Percentiles rank a stretch among this genome's conserved stretches.
Conservation (phyloP, 2,888 invertebrate species). For the Cosmia trapezina region DNA sequence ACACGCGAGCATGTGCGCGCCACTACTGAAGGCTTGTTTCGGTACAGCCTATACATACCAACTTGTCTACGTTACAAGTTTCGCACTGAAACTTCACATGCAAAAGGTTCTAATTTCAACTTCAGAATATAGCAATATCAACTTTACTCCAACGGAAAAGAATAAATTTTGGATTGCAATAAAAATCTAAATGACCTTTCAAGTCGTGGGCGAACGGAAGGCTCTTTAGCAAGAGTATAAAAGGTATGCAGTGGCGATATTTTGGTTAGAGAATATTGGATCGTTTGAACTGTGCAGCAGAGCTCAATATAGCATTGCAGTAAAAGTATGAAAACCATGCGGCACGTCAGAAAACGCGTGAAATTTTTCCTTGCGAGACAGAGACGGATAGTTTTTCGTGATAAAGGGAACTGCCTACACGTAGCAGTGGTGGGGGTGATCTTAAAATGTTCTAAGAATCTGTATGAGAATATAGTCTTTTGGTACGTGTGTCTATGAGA, state of each 20-base stretch:
- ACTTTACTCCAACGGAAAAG: slow-evolving; percentile 9
- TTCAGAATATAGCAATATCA: not conserved
- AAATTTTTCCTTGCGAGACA: slow-evolving; percentile 86
- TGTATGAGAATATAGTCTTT: slow-evolving; percentile 73
- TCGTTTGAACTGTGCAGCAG: slow-evolving; percentile 55
- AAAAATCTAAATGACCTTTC: slow-evolving; percentile 34
- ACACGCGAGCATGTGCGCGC: slow-evolving; percentile 85
- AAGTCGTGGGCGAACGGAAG: slow-evolving; percentile 32
- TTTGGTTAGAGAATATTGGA: slow-evolving; percentile 55
- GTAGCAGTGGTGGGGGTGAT: slow-evolving; percentile 85
- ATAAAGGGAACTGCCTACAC: slow-evolving; percentile 89
- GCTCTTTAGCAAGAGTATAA: slow-evolving; percentile 52
- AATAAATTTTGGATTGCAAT: slow-evolving; percentile 9
- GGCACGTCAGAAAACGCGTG: slow-evolving; percentile 79
- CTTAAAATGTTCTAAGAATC: slow-evolving; percentile 85
- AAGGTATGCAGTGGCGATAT: slow-evolving; percentile 65
- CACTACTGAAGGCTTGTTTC: slow-evolving; percentile 85
- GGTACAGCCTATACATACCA: slow-evolving; percentile 82
- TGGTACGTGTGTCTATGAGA: slow-evolving; percentile 51
- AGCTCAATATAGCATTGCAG: slow-evolving; percentile 64
- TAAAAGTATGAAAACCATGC: slow-evolving; percentile 76
- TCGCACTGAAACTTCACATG: slow-evolving; percentile 67
- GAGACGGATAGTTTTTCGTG: slow-evolving; percentile 86
- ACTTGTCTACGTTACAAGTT: slow-evolving; percentile 87
- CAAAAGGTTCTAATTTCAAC: slow-evolving; percentile 63